These are phyloP conservation scores for Lateolabrax maculatus DNA, from an alignment of 2,797 vertebrate species.

Conservation along the genomic window DNA sequence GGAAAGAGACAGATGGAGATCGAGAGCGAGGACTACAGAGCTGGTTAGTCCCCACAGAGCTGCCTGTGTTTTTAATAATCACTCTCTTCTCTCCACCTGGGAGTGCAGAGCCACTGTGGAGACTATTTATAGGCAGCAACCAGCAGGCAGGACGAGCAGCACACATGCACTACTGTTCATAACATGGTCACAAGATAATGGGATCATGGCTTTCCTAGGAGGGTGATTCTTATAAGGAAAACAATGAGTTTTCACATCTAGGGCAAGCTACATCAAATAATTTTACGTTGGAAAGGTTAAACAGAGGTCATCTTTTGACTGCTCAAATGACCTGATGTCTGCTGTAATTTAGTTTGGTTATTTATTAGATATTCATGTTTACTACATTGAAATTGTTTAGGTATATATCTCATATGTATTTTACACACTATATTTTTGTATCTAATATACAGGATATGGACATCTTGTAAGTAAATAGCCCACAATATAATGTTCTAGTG, in stretches of 20 bases:
- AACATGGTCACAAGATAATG: conserved; percentile 60
- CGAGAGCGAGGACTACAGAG: conserved; percentile 43
- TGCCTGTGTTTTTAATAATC: conserved; percentile 84
- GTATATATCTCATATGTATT: neutral
- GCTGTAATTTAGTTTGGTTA: conserved; percentile 10
- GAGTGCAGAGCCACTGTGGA: conserved; percentile 60
- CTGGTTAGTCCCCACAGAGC: conserved; percentile 64
- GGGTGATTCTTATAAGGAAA: conserved; percentile 14
- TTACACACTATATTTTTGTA: neutral
- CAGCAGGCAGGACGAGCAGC: conserved; percentile 60
- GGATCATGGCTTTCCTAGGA: conserved; percentile 4
- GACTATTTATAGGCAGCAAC: conserved; percentile 77
- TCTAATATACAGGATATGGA: neutral
- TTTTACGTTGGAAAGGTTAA: conserved; percentile 37
- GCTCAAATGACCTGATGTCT: conserved; percentile 9
- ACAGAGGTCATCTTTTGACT: neutral
- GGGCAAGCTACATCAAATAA: conserved; percentile 24
- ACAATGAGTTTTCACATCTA: conserved; percentile 20
- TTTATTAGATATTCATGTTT: neutral
- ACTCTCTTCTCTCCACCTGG: conserved; percentile 74
- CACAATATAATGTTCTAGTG: neutral
- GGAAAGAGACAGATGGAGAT: conserved; percentile 68
- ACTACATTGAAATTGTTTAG: neutral
- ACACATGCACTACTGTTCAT: conserved; percentile 67
- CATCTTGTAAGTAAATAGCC: neutral